Evolutionary conservation across 37 sponge, comb jelly and placozoan genomes (phyloP).

Genomic region (Cladorhizidae sp.): DNA sequence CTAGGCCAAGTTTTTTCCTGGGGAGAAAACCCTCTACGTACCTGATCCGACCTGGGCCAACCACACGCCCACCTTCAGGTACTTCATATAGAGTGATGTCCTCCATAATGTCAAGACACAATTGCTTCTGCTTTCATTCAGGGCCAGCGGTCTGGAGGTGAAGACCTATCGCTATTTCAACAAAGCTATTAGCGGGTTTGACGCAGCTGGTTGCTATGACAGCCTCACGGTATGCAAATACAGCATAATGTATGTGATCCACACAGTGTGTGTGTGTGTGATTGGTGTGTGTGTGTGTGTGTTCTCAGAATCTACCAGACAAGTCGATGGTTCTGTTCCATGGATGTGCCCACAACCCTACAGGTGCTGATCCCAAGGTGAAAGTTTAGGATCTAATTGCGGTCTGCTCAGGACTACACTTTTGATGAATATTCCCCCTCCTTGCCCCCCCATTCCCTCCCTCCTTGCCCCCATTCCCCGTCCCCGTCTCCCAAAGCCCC

Average conservation of each 20-base stretch:
- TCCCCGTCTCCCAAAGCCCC: no score
- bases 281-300: not conserved
- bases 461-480: no score
- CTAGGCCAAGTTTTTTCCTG: conserved; percentile 74
- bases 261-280: not conserved
- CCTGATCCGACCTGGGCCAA: conserved; percentile 95
- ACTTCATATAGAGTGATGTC: no score
- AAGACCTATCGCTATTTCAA: conserved; percentile 86
- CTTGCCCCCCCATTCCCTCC: no score
- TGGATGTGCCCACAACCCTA: conserved; percentile 98
- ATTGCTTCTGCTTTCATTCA: conserved; percentile 3
- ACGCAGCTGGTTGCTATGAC: conserved; percentile 64
- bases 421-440: no score
- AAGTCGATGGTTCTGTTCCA: conserved; percentile 85
- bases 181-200: conserved; percentile 66
- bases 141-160: conserved; percentile 76
- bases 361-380: conserved; percentile 94
- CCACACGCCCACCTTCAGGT: conserved; percentile 89
- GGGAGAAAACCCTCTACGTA: conserved; percentile 79
- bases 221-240: conserved; percentile 72
- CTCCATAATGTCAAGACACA: not conserved
- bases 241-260: not conserved
- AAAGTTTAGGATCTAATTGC: no score
- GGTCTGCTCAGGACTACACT: no score
- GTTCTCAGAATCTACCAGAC: conserved; percentile 67